Evolutionary conservation across 2,888 invertebrate species (phyloP).

Genomic region (Drosophila putrida): DNA sequence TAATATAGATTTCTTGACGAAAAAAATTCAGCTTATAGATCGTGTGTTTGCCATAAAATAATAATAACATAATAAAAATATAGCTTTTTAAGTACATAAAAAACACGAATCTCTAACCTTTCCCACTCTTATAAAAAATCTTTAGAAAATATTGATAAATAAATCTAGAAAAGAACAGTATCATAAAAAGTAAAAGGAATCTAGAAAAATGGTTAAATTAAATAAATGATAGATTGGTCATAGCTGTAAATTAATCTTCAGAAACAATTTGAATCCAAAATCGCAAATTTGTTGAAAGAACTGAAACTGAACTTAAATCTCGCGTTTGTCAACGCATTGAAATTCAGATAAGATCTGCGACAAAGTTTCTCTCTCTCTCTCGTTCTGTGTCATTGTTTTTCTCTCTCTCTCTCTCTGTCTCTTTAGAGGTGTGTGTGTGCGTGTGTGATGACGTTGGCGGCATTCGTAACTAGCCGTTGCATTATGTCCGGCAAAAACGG

Average conservation of each 20-base stretch:
- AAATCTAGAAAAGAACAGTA: no score
- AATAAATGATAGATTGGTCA: background rate
- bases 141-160: no score
- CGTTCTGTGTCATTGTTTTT: background rate
- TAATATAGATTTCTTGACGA: no score
- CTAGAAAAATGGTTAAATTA: background rate
- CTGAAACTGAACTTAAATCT: background rate
- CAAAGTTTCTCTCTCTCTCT: background rate
- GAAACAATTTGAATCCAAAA: conserved; percentile 11
- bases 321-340: background rate
- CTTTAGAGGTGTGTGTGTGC: background rate
- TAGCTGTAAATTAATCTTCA: conserved; percentile 5
- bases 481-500: conserved; percentile 12
- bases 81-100: no score
- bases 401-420: background rate
- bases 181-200: background rate
- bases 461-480: conserved; percentile 16
- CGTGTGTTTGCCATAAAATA: no score
- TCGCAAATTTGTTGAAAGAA: conserved; percentile 15
- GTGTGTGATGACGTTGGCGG: conserved; percentile 22
- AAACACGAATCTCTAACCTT: no score
- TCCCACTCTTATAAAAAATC: no score
- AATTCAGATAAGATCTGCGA: conserved; percentile 23
- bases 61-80: no score
- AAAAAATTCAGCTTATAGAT: no score